Base-by-base conservation (phyloP, 2,888 invertebrate species). In the Orgyia antiqua region DNA sequence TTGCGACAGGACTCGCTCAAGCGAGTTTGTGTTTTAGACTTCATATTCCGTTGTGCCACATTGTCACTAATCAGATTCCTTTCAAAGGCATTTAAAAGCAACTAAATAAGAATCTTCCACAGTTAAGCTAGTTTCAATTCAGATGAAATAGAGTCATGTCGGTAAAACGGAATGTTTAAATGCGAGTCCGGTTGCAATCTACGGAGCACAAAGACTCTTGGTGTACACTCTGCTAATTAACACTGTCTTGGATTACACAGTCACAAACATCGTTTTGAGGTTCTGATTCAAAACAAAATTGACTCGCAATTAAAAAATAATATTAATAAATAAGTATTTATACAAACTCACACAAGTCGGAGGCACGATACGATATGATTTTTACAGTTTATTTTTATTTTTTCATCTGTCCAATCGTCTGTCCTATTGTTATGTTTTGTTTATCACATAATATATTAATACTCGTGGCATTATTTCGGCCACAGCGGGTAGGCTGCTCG, bases 171-270 rank as follows among this genome's bases (percentile, higher is more conserved):
- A 65, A 69, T 62, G 45, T 37, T 37, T 43, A 31, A 58, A 66
- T 55, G 80, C 77, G 79, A 82, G 86, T 87, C 87, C 87, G 83
- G 87, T 84, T 84, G 86, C 87, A 87, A 82, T 84, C 82, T 70
- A 79, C 83, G 82, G 86, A 86, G 87, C 87, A 86, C 86, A 74
- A 86, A 82, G 80, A 82, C 86, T 86, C 84, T 87, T 83, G 84
- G 79, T 80, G 79, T 79, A 79, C 76, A 78, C 78, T 77, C 65
- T 72, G 77, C 74, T 75, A 70, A 74, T 66, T 51, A 64, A 86
- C 83, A 84, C 83, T 77, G 82, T 84, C 84, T 84, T 86, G 84
- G 84, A 86, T 86, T 83, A 86, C 86, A 86, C 84, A 75, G 70
- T 84, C 84, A 86, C 86, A 74, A 71, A 80, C 80, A 78, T 80